Conservation (phyloP, 1,140 invertebrate genomes). For the Drosophila azteca region DNA sequence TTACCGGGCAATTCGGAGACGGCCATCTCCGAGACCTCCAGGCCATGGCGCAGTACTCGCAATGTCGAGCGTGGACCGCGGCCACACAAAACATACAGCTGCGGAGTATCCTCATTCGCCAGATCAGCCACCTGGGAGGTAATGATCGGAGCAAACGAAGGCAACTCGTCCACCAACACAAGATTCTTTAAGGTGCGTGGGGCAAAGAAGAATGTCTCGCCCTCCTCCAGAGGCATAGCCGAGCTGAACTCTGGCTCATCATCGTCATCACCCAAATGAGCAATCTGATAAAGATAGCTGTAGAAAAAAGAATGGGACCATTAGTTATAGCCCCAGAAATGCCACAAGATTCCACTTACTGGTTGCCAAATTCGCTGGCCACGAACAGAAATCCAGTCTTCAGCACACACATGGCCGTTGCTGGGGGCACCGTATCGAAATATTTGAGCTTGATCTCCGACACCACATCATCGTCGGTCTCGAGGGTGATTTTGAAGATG, state of each 20-base stretch:
- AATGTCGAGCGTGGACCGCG: conserved; percentile 96
- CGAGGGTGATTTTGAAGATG: conserved; percentile 99
- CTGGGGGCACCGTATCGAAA: conserved; percentile 99
- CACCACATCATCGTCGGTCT: conserved; percentile 98
- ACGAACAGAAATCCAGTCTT: conserved; percentile 99
- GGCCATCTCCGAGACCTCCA: conserved; percentile 99
- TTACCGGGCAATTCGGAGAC: conserved; percentile 99
- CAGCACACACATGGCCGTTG: conserved; percentile 97
- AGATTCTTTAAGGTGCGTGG: conserved; percentile 97
- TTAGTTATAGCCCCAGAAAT: background rate
- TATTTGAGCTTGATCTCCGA: conserved; percentile 99
- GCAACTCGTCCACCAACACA: conserved; percentile 98
- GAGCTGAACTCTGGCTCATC: conserved; percentile 99
- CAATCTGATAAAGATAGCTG: conserved; percentile 99
- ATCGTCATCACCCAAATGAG: conserved; percentile 99
- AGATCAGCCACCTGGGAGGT: conserved; percentile 89
- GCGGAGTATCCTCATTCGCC: conserved; percentile 99
- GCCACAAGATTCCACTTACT: conserved; percentile 88
- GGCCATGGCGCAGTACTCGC: conserved; percentile 96
- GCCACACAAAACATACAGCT: conserved; percentile 98
- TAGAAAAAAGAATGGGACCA: conserved; percentile 61
- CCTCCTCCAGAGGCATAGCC: conserved; percentile 98
- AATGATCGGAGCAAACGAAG: conserved; percentile 98
- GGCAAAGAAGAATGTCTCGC: conserved; percentile 99
- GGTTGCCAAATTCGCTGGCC: conserved; percentile 99